Base-by-base conservation (phyloP, 2,888 invertebrate genomes). In the Nymphalis urticae region DNA sequence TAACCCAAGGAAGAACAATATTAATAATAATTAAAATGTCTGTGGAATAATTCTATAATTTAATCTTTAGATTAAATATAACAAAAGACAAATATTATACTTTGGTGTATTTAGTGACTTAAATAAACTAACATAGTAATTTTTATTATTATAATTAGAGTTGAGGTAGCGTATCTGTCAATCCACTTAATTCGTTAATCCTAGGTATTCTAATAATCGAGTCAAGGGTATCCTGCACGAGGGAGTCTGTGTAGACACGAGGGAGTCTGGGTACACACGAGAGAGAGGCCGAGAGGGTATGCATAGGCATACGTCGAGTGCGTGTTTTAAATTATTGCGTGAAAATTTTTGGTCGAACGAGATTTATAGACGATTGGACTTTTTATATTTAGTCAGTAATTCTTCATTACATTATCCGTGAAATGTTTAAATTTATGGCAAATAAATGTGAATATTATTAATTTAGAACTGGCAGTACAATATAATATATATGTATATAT, bases 141-240 rank as follows among this genome's bases (percentile, higher is more conserved):
- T 42, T 4, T 42, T 42, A 42, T 42, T 42, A 42, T 10, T 10
- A 42, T 42, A 42, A 42, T 42, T 42, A 42, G 13, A 42, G 13
- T 42, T 13, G 42, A 42, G 36, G 17, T 48, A 62, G 48, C 48
- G 36, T 48, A 24, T 50, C 42, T 54, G 42, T 58, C 19, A 19
- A 56, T 67, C 50, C 42, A 48, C 48, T 48, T 67, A 62, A 56
- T 24, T 62, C 56, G 48, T 62, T 50, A 67, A 58, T 13, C 58
- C 36, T 42, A 62, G 66, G 56, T 42, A 67, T 67, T 50, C 56
- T 56, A 42, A 24, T 62, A 67, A 67, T 67, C 56, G 56, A 67
- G 66, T 62, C 62, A 62, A 56, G 61, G 53, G 66, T 48, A 48
- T 27, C 47, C 53, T 56, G 62, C 48, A 66, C 19, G 48, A 53